These are phyloP conservation scores for Nomada fabriciana DNA, from an alignment of 2,888 invertebrate species.

Conservation along the genomic window DNA sequence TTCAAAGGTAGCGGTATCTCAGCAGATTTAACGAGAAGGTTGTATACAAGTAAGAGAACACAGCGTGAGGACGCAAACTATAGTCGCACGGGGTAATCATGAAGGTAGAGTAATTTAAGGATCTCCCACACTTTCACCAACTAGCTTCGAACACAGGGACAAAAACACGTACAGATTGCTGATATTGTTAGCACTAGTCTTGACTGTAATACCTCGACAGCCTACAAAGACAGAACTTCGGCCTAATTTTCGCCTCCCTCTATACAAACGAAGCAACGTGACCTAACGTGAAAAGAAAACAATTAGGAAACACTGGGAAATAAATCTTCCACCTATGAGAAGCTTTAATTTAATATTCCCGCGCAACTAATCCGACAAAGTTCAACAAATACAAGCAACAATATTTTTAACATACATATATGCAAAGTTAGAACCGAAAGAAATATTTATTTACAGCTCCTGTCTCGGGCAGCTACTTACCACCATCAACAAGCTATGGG, in stretches of 20 bases:
- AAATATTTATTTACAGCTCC: slow-evolving; percentile 84
- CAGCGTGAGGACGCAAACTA: slow-evolving; percentile 55
- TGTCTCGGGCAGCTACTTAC: slow-evolving; percentile 86
- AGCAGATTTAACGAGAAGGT: neutral
- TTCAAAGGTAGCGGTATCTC: slow-evolving; percentile 15
- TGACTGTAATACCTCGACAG: neutral
- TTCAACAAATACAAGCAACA: neutral
- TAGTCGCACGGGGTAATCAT: slow-evolving; percentile 58
- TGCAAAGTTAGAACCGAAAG: neutral
- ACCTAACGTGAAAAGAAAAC: neutral
- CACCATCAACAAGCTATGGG: slow-evolving; percentile 86
- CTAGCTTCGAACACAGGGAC: slow-evolving; percentile 37
- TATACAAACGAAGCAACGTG: neutral
- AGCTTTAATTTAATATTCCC: no score
- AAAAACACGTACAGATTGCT: neutral
- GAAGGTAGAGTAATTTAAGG: slow-evolving; percentile 43
- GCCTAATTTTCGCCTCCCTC: neutral
- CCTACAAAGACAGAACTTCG: neutral
- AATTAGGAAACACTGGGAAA: no score
- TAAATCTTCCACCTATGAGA: neutral
- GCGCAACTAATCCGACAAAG: no score
- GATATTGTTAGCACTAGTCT: slow-evolving; percentile 25
- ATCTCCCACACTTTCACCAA: slow-evolving; percentile 73
- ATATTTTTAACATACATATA: neutral
- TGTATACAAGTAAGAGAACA: slow-evolving; percentile 15